phyloP scores from a whole-genome alignment of 2,888 invertebrate species.

The Phanerotoma sp. region DNA sequence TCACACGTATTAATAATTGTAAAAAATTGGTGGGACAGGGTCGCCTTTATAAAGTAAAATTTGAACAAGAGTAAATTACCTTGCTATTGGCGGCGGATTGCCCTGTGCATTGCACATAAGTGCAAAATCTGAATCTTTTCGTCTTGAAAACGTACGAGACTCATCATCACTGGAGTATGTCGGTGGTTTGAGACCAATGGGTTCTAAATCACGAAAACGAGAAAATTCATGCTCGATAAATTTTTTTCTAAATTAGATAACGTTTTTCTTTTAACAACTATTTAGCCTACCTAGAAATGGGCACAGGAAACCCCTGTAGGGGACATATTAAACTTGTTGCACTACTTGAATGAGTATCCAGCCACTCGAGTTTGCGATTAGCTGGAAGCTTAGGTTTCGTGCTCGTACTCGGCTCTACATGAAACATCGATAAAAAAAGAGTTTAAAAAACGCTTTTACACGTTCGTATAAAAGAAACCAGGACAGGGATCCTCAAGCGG shows the following conservation, averaged over 20 bases:
- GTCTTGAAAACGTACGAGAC: constrained; percentile 62
- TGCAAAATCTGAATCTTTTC: constrained; percentile 51
- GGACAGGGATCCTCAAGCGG: constrained; percentile 24
- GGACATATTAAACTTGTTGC: constrained; percentile 65
- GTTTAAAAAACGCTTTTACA: constrained; percentile 18
- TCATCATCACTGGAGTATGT: constrained; percentile 67
- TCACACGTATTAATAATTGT: no score
- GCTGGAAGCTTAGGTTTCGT: constrained; percentile 51
- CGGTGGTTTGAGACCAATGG: constrained; percentile 69
- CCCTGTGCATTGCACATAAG: constrained; percentile 65
- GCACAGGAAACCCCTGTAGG: constrained; percentile 75
- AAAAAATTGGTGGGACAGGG: constrained; percentile 32
- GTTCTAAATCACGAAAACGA: constrained; percentile 59
- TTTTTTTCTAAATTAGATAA: constrained; percentile 1
- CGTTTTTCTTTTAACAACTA: no score
- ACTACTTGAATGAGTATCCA: constrained; percentile 40
- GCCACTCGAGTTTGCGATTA: constrained; percentile 53
- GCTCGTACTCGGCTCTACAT: constrained; percentile 51
- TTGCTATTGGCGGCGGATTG: constrained; percentile 69
- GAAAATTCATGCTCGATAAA: constrained; percentile 4
- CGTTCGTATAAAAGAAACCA: constrained; percentile 6
- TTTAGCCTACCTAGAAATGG: constrained; percentile 50
- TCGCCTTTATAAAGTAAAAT: not conserved
- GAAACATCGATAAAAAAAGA: constrained; percentile 26
- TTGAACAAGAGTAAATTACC: constrained; percentile 58